Conservation (phyloP, 1,140 invertebrate species). For the Chrysopa pallens region DNA sequence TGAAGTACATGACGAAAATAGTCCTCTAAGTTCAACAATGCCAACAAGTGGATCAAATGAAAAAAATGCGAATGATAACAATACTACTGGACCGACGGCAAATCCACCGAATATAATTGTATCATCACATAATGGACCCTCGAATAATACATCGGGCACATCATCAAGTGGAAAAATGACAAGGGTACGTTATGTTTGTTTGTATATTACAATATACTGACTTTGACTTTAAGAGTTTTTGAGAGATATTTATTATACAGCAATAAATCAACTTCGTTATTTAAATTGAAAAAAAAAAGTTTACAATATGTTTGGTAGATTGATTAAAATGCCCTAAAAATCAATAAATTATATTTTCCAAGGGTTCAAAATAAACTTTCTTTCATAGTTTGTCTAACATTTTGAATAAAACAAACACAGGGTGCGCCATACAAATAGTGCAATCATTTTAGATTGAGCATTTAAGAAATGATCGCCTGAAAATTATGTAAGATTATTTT, state of each 20-base stretch:
- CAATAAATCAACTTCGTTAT: background rate
- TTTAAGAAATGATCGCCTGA: too few relatives aligned
- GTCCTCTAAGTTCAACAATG: slow-evolving; percentile 1
- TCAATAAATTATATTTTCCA: too few relatives aligned
- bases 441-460: too few relatives aligned
- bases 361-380: too few relatives aligned
- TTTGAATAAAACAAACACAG: too few relatives aligned
- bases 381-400: too few relatives aligned
- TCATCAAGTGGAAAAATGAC: slow-evolving; percentile 26
- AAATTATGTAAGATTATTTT: too few relatives aligned
- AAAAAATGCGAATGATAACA: slow-evolving; percentile 11
- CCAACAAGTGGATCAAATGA: background rate
- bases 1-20: slow-evolving; percentile 35
- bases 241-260: background rate
- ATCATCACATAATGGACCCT: slow-evolving; percentile 12
- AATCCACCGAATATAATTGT: slow-evolving; percentile 11
- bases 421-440: too few relatives aligned
- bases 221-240: background rate
- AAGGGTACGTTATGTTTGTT: slow-evolving; percentile 19
- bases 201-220: background rate
- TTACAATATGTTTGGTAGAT: too few relatives aligned
- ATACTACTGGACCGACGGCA: slow-evolving; percentile 10
- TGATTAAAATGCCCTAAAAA: too few relatives aligned
- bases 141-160: too few relatives aligned
- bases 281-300: too few relatives aligned